phyloP scores from a whole-genome alignment of 1,140 invertebrate genomes.

The Dermatophagoides farinae region DNA sequence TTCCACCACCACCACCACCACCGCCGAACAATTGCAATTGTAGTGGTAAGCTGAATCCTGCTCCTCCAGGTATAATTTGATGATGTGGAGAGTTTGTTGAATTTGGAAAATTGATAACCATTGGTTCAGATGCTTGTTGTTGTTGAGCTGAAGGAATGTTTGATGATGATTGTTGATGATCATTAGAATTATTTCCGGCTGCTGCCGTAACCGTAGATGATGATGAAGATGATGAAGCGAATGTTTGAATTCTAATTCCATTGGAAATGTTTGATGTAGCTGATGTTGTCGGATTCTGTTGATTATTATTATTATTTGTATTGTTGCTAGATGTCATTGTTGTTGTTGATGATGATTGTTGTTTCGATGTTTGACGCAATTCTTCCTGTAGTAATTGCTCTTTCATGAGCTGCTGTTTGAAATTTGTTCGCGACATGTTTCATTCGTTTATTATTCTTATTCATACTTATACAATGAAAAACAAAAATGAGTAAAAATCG shows the following conservation, averaged over 20 bases:
- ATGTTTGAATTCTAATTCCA: not conserved
- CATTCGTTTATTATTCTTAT: too few species aligned
- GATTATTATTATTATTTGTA: not conserved
- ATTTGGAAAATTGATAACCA: not conserved
- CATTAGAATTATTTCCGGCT: not conserved
- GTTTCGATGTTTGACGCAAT: conserved; percentile 7
- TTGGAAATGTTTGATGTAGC: not conserved
- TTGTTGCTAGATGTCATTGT: not conserved
- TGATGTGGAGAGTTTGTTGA: not conserved
- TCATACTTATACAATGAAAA: too few species aligned
- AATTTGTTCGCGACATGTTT: conserved; percentile 11
- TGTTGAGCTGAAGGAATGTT: not conserved
- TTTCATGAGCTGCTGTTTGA: conserved; percentile 13
- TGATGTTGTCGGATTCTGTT: not conserved
- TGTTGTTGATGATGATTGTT: not conserved
- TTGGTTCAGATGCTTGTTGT: not conserved
- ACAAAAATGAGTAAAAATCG: too few species aligned
- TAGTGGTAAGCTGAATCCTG: not conserved
- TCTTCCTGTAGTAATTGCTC: conserved; percentile 11
- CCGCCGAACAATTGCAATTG: not conserved
- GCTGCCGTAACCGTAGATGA: not conserved
- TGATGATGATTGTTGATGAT: not conserved
- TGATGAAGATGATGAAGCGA: not conserved
- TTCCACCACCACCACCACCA: not conserved
- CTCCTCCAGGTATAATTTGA: not conserved